Base-by-base conservation (phyloP, 2,888 invertebrate species). In the Drosophila meridiana region DNA sequence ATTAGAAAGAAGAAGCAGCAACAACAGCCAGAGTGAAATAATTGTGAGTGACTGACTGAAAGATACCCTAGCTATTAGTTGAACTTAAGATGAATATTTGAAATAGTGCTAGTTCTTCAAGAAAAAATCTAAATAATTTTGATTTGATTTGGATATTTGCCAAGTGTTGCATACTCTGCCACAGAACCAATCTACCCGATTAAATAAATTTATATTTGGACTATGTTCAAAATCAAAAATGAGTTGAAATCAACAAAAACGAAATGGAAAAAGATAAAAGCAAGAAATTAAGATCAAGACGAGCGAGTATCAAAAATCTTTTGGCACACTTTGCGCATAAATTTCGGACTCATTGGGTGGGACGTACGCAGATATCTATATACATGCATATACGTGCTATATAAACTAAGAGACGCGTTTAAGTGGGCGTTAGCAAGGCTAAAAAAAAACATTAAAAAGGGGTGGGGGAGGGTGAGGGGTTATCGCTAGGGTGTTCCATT, bases 261-360 rank as follows among this genome's bases (percentile, higher is more conserved):
- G 14, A 20, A 60, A 50, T 34, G 43, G 28, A 1, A 53, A 58
- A 56, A 50, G 47, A 66, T 58, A 45, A 47, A 59, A 53, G 30
- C 48, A 34, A 50, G n/a, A 62, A 38, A 63, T 56, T 36, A 53
- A 60, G 50, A 72, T 67, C 59, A 53, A 64, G 43, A 52, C 55
- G 56, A 56, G 43, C 28, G 47, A 57, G 65, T 56, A 55, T 69
- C 40, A 72, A 69, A 64, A 59, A 82, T 69, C 69, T 63, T 69
- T 60, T 84, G 83, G 83, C 83, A 87, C 83, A 87, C 83, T 83
- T 87, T 80, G 71, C 53, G 70, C 82, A 83, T 83, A 87, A 82
- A 87, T 87, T 76, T 79, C 32, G 36, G 45, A 36, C 69, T 62
- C 60, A 20, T 63, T 69, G 69, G 65, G 50, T 48, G 47, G 57